Evolutionary conservation across 1,140 invertebrate species (phyloP).

Genomic region (Maniola jurtina): DNA sequence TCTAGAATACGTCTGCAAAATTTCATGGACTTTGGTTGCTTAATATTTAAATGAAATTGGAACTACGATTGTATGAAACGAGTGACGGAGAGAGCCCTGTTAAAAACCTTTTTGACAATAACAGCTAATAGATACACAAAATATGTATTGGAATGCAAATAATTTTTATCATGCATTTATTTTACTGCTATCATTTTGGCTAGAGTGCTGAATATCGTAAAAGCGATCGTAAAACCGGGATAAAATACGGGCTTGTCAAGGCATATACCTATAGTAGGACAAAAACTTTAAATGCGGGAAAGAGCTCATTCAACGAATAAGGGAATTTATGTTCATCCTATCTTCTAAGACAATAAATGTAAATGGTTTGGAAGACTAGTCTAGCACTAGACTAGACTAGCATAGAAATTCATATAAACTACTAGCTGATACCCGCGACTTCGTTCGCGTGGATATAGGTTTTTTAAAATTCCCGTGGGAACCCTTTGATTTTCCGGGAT

Average conservation of each 20-base stretch:
- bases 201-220: neutral
- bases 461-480: too few relatives aligned
- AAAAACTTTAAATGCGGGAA: constrained; percentile 6
- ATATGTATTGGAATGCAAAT: neutral
- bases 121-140: neutral
- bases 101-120: too few relatives aligned
- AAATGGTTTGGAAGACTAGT: neutral
- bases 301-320: neutral
- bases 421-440: too few relatives aligned
- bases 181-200: neutral
- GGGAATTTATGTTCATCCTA: neutral
- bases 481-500: too few relatives aligned
- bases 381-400: too few relatives aligned
- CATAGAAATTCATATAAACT: neutral
- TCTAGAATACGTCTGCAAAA: too few relatives aligned
- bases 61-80: too few relatives aligned
- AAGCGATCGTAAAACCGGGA: neutral
- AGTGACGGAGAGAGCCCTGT: too few relatives aligned
- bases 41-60: too few relatives aligned
- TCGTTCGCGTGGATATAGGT: too few relatives aligned
- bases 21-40: too few relatives aligned
- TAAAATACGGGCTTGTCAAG: constrained; percentile 11
- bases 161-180: neutral
- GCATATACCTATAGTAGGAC: neutral
- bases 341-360: neutral